Evolutionary conservation across 1,140 invertebrate genomes (phyloP).

Genomic region (Drosophila kanapiae): DNA sequence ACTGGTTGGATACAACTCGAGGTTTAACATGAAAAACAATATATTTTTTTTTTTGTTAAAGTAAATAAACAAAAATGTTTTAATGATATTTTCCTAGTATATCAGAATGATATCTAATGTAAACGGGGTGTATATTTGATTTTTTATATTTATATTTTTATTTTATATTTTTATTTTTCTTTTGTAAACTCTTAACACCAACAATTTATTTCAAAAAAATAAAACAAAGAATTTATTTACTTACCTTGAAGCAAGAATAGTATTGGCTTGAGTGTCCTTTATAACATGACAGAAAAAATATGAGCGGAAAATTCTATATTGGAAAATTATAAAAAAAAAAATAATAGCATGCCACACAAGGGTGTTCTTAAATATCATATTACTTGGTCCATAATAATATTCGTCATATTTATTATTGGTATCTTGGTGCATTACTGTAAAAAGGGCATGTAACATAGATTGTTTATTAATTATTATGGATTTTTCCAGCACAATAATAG

Average conservation of each 20-base stretch:
- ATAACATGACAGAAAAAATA: conserved; percentile 98
- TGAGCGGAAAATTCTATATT: conserved; percentile 95
- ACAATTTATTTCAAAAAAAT: no score
- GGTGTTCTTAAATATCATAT: conserved; percentile 52
- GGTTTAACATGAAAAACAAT: no score
- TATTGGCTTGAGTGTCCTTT: conserved; percentile 96
- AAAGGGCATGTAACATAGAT: conserved; percentile 90
- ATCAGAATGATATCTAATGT: no score
- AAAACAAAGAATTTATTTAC: no score
- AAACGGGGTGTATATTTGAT: no score
- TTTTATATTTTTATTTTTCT: no score
- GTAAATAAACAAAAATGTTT: no score
- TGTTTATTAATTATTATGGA: conserved; percentile 15
- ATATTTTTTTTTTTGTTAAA: no score
- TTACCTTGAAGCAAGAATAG: conserved; percentile 94
- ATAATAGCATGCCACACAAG: conserved; percentile 97
- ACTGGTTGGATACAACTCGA: no score
- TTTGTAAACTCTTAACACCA: no score
- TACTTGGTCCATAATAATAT: conserved; percentile 58
- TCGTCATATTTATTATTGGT: conserved; percentile 88
- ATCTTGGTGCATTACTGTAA: conserved; percentile 86
- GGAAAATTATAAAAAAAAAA: conserved; percentile 96
- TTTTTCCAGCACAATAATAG: conserved; percentile 77
- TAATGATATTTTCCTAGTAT: no score
- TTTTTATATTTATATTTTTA: no score